Base-by-base conservation (phyloP, 2,888 invertebrate species). In the Ctenicera cuprea region DNA sequence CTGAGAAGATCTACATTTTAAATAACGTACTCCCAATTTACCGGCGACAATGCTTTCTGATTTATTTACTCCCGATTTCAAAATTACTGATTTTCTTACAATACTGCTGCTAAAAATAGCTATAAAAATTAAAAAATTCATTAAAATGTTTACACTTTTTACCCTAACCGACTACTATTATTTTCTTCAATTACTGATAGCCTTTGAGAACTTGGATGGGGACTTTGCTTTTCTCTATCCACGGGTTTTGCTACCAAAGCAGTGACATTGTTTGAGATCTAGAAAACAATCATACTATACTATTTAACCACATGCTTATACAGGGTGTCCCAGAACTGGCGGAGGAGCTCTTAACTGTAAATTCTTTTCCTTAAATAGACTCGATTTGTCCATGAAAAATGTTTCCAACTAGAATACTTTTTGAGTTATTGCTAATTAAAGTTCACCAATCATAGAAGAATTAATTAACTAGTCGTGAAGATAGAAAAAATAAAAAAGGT, bases 171-270 rank as follows among this genome's bases (percentile, higher is more conserved):
- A 18, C 16, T 38, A 16, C n/a, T 48, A 14, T 59, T 68, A 38
- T 30, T 38, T 54, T 54, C 38, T 38, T 68, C 61, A 59, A 68
- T 68, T n/a, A 68, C 68, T 20, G 68, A 48, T 18, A 45, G 59
- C 14, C 48, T 61, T 14, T 11, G 18, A 18, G 30, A 54, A 9
- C 14, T 64, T 20, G 12, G 4, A 41, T 4, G 3, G 11, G 3
- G 0, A 30, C 12, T 1, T 26, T 54, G n/a, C 5, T 30, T 14
- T 30, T 54, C 11, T 54, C 54, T 54, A 33, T 30, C 14, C 5
- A 20, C 16, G 4, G 16, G 9, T 11, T 26, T 9, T 30, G n/a
- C n/a, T n/a, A 14, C n/a, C 14, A 30, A 8, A 0, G 9, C 5
- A 3, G 26, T 26, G 16, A 33, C 20, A 33, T 14, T 14, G 14